Percentiles rank a stretch among this genome's conserved stretches.
Conservation (phyloP, 2,888 invertebrate genomes). For the Drosophila limbata region DNA sequence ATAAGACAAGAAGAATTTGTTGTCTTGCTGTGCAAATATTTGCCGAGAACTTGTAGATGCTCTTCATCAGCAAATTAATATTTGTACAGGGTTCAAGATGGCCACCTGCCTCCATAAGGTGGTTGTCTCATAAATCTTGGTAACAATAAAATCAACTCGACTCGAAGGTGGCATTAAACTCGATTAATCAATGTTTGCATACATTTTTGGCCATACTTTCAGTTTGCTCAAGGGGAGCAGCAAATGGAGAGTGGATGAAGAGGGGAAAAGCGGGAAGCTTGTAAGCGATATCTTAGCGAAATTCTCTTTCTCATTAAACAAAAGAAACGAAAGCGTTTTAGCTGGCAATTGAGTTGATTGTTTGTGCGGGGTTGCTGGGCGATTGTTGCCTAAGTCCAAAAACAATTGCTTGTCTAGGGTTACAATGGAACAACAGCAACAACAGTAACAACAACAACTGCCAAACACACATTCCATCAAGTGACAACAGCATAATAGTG, state of each 20-base stretch:
- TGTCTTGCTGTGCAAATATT: slow-evolving; percentile 64
- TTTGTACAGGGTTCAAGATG: slow-evolving; percentile 8
- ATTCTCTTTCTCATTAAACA: slow-evolving; percentile 72
- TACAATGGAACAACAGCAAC: slow-evolving; percentile 47
- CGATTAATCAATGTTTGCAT: slow-evolving; percentile 82
- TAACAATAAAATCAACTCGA: slow-evolving; percentile 66
- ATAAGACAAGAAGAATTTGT: slow-evolving; percentile 9
- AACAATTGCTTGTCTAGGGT: slow-evolving; percentile 66
- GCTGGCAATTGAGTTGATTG: slow-evolving; percentile 77
- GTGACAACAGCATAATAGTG: slow-evolving; percentile 2
- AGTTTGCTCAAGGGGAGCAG: not conserved
- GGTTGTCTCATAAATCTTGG: slow-evolving; percentile 68
- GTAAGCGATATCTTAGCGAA: slow-evolving; percentile 60
- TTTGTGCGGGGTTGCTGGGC: slow-evolving; percentile 22
- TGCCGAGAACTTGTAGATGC: slow-evolving; percentile 48
- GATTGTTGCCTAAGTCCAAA: slow-evolving; percentile 15
- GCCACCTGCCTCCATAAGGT: slow-evolving; percentile 3
- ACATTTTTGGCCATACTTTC: slow-evolving; percentile 41
- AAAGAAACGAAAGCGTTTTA: slow-evolving; percentile 47
- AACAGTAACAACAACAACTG: slow-evolving; percentile 37
- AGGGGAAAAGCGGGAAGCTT: not conserved
- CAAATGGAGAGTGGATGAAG: not conserved
- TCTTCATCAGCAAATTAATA: slow-evolving; percentile 23
- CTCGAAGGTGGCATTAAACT: slow-evolving; percentile 58
- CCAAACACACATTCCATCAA: slow-evolving; percentile 27